Evolutionary conservation across 2,797 vertebrate species (phyloP).

Genomic region (Anas acuta): DNA sequence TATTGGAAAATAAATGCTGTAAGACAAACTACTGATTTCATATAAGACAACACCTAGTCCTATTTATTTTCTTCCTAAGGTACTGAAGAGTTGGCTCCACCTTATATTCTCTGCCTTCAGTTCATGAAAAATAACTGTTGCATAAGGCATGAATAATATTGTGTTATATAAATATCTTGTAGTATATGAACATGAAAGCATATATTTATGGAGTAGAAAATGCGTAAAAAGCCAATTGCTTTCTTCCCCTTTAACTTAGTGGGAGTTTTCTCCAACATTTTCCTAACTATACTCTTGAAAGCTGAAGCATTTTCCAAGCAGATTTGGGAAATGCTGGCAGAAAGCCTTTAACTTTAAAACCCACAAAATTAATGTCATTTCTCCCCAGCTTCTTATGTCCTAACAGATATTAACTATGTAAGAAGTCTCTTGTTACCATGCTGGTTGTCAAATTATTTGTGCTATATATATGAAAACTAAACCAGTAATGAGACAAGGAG

Average conservation of each 20-base stretch:
- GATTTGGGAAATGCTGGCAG: neutral
- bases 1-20: neutral
- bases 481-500: neutral
- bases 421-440: neutral
- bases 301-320: neutral
- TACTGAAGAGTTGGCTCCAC: neutral
- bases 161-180: conserved; percentile 36
- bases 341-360: neutral
- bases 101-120: neutral
- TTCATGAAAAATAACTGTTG: conserved; percentile 1
- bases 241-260: conserved; percentile 14
- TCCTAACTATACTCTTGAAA: conserved; percentile 17
- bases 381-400: neutral
- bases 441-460: conserved; percentile 41
- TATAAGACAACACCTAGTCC: neutral
- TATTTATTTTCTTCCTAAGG: neutral
- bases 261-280: conserved; percentile 8
- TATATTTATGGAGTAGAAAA: conserved; percentile 30
- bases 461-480: neutral
- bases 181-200: conserved; percentile 19
- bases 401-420: neutral
- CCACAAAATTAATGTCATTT: neutral
- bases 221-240: neutral
- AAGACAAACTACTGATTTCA: neutral
- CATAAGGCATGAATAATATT: conserved; percentile 37